These are phyloP conservation scores for Apamea anceps DNA, from an alignment of 2,888 invertebrate genomes.

Conservation along the genomic window DNA sequence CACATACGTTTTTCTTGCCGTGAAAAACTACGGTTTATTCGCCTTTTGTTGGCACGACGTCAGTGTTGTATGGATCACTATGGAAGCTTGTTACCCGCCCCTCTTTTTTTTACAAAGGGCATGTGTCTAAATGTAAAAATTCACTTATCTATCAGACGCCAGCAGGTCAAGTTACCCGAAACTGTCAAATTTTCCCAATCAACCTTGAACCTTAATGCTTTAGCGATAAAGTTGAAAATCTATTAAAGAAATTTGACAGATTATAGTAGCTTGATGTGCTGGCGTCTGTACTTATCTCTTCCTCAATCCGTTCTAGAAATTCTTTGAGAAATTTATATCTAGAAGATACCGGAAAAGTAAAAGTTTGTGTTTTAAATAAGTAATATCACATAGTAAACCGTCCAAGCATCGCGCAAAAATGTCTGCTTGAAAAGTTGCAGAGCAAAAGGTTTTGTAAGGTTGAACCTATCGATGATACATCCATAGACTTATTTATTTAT, in stretches of 20 bases:
- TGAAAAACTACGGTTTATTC: too few species aligned
- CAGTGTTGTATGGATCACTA: too few species aligned
- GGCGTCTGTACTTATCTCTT: neutral
- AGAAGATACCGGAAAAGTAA: neutral
- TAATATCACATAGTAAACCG: neutral
- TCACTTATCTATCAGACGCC: accelerated
- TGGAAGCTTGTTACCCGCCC: too few species aligned
- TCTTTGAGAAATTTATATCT: neutral
- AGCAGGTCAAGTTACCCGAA: too few species aligned
- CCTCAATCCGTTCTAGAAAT: neutral
- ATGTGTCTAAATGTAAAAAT: neutral
- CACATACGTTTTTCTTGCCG: too few species aligned
- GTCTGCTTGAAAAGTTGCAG: neutral
- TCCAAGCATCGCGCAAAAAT: neutral
- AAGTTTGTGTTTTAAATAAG: neutral
- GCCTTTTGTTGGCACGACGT: too few species aligned
- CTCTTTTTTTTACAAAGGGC: too few species aligned
- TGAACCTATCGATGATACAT: neutral
- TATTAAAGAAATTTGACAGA: too few species aligned
- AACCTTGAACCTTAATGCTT: too few species aligned
- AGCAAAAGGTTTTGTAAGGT: neutral
- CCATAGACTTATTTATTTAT: neutral
- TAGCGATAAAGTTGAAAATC: too few species aligned
- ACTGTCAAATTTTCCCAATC: too few species aligned
- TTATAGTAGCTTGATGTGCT: too few species aligned